A percentile compares a stretch with the other conserved stretches of the same genome.
Conservation (phyloP, 1,140 invertebrate species). For the Cotesia chilonis region DNA sequence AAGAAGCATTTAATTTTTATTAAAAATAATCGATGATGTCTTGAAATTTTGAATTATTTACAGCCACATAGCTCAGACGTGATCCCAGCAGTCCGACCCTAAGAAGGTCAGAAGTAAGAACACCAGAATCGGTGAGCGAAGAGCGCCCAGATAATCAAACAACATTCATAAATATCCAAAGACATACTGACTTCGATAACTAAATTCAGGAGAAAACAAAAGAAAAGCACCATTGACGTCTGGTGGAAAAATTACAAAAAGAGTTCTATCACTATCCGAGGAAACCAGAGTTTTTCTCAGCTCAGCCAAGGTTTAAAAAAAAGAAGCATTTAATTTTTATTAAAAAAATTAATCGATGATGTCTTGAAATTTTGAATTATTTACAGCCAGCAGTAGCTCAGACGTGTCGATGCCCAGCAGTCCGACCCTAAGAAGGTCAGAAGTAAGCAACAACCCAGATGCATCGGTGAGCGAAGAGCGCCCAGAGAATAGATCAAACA, state of each 20-base stretch:
- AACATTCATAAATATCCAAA: constrained; percentile 64
- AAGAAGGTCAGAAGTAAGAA: constrained; percentile 63
- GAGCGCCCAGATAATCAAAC: constrained; percentile 59
- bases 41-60: constrained; percentile 23
- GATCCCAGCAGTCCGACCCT: constrained; percentile 66
- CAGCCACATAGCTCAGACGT: constrained; percentile 74
- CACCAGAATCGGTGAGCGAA: constrained; percentile 51
- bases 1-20: not conserved
- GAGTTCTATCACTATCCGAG: constrained; percentile 55
- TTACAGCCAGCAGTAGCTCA: constrained; percentile 72
- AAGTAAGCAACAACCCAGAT: constrained; percentile 58
- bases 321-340: not conserved
- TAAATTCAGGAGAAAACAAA: constrained; percentile 79
- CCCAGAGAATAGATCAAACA: constrained; percentile 60
- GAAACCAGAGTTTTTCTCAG: constrained; percentile 72
- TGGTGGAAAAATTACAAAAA: constrained; percentile 81
- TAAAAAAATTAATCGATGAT: not conserved
- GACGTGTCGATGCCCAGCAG: constrained; percentile 71
- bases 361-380: not conserved
- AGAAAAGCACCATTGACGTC: constrained; percentile 90
- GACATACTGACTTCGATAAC: constrained; percentile 74
- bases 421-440: constrained; percentile 64
- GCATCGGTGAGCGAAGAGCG: constrained; percentile 48
- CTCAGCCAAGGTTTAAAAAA: constrained; percentile 69
- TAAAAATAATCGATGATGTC: not conserved